phyloP scores from a whole-genome alignment of 2,797 vertebrate species.

The Galagoides demidoff region DNA sequence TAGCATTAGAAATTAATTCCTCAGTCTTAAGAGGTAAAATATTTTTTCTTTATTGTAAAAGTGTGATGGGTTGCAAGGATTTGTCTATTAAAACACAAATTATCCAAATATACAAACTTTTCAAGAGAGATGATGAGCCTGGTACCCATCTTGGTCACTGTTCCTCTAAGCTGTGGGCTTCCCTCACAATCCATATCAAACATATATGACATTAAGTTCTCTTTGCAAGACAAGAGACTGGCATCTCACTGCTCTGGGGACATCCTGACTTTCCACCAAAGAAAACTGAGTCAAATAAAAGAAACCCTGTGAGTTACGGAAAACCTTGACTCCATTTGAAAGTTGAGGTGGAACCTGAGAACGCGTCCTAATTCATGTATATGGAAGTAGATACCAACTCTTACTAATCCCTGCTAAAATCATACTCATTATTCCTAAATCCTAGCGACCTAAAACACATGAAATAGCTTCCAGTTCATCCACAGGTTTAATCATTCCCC shows the following conservation, averaged over 20 bases:
- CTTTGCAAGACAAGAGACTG: not conserved
- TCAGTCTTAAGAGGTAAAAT: not conserved
- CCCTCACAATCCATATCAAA: not conserved
- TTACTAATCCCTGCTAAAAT: not conserved
- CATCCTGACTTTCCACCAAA: not conserved
- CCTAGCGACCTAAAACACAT: slow-evolving; percentile 40
- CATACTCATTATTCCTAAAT: slow-evolving; percentile 20
- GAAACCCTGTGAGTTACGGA: not conserved
- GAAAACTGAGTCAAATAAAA: not conserved
- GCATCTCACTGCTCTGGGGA: not conserved
- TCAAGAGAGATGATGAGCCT: not conserved
- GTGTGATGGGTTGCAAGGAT: not conserved
- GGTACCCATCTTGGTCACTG: not conserved
- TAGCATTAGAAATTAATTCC: not conserved
- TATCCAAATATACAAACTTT: not conserved
- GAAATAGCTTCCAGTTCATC: slow-evolving; percentile 38
- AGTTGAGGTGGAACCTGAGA: not conserved
- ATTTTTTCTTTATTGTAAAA: not conserved
- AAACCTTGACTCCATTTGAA: not conserved
- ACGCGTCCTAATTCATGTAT: not conserved
- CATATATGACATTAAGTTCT: not conserved
- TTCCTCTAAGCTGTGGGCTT: not conserved
- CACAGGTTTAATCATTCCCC: slow-evolving; percentile 10
- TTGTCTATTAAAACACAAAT: not conserved
- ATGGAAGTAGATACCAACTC: not conserved